Evolutionary conservation across 2,888 invertebrate genomes (phyloP).

Genomic region (Hirtodrosophila trivittata): DNA sequence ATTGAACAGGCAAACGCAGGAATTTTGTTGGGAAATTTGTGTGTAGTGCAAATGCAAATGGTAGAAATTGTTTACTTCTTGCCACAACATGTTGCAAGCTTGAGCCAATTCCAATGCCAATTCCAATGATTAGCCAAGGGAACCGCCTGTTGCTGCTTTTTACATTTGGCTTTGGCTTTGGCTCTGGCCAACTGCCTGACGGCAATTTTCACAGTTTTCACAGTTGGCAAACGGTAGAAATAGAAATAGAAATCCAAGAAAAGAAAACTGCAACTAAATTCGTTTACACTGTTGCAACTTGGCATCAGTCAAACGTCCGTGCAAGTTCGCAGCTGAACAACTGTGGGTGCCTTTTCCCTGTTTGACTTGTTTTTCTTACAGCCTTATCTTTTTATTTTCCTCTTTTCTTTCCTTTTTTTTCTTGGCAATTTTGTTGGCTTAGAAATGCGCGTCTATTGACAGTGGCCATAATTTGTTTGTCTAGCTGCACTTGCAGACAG

Average conservation of each 20-base stretch:
- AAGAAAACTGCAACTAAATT: constrained; percentile 53
- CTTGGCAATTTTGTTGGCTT: constrained; percentile 66
- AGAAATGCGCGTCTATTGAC: constrained; percentile 78
- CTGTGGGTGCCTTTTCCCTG: constrained; percentile 56
- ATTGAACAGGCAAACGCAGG: constrained; percentile 15
- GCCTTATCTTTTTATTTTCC: constrained; percentile 12
- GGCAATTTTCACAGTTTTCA: constrained; percentile 72
- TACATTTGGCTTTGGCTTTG: constrained; percentile 30
- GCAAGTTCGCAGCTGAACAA: constrained; percentile 17
- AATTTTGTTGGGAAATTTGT: neutral
- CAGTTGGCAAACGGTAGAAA: constrained; percentile 35
- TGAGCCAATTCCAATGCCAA: constrained; percentile 38
- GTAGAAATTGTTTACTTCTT: constrained; percentile 31
- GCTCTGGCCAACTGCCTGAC: constrained; percentile 51
- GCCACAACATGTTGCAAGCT: constrained; percentile 57
- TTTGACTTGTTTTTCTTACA: constrained; percentile 28
- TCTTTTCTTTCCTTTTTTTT: constrained; percentile 15
- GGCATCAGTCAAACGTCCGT: constrained; percentile 70
- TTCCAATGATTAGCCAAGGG: constrained; percentile 62
- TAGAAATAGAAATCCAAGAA: constrained; percentile 14
- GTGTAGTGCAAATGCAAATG: constrained; percentile 3
- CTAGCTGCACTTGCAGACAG: constrained; percentile 54
- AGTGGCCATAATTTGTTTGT: constrained; percentile 80
- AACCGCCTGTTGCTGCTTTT: constrained; percentile 57
- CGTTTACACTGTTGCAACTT: constrained; percentile 37